A percentile compares a stretch with the other conserved stretches of the same genome.
Conservation (phyloP, 2,888 invertebrate species). For the Salpingus planirostris region DNA sequence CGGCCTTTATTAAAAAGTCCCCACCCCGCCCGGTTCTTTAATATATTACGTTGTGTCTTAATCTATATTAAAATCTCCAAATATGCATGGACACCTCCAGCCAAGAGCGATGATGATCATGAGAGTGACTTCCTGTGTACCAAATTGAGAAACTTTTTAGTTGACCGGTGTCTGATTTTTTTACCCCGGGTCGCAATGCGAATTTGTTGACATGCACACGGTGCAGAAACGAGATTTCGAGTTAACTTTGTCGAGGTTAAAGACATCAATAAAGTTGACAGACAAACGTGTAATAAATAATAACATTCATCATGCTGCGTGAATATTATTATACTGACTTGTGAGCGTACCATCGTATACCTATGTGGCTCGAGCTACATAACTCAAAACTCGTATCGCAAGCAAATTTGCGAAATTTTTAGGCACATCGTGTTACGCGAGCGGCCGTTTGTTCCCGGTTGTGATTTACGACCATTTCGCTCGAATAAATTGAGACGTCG, state of each 20-base stretch:
- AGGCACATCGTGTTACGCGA: too few relatives aligned
- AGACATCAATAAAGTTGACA: constrained; percentile 28
- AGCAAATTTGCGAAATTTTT: too few relatives aligned
- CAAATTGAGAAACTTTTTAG: background rate
- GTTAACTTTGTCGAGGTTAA: constrained; percentile 25
- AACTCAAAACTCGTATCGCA: too few relatives aligned
- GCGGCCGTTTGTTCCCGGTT: too few relatives aligned
- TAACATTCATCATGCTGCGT: constrained; percentile 26
- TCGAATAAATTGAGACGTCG: too few relatives aligned
- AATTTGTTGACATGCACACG: background rate
- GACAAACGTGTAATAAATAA: constrained; percentile 27
- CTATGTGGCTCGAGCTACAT: too few relatives aligned
- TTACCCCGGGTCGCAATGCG: background rate
- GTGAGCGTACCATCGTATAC: too few relatives aligned
- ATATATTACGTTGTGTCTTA: too few relatives aligned
- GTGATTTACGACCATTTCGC: too few relatives aligned
- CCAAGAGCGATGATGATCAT: background rate
- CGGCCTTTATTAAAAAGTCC: too few relatives aligned
- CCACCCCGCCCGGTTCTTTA: too few relatives aligned
- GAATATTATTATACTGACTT: constrained; percentile 28
- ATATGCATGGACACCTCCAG: constrained; percentile 11
- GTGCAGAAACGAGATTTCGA: constrained; percentile 11
- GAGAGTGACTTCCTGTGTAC: background rate
- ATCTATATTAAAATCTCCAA: constrained; percentile 29
- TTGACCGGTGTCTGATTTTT: background rate